phyloP scores from a whole-genome alignment of 2,888 invertebrate species.

The Epirrita christyi region DNA sequence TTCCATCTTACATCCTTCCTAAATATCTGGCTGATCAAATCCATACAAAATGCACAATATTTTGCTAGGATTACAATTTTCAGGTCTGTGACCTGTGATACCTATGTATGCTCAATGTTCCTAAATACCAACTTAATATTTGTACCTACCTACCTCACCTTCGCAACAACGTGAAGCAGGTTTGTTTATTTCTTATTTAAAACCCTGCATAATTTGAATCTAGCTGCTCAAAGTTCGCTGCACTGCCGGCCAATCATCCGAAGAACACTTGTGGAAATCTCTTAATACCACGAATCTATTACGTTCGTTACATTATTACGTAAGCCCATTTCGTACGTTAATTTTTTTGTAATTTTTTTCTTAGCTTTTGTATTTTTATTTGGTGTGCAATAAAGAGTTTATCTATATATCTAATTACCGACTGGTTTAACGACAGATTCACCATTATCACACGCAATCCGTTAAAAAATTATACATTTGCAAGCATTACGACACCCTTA shows the following conservation, averaged over 20 bases:
- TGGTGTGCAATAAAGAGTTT: too few relatives aligned
- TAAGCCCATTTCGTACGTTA: too few relatives aligned
- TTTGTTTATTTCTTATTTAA: conserved; percentile 28
- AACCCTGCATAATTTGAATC: conserved; percentile 36
- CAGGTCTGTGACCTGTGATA: neutral
- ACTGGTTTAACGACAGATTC: neutral
- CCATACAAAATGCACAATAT: neutral
- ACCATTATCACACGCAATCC: conserved; percentile 1
- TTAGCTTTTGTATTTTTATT: too few relatives aligned
- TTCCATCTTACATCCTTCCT: too few relatives aligned
- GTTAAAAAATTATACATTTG: neutral
- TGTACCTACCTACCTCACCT: conserved; percentile 25
- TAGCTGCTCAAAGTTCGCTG: conserved; percentile 35
- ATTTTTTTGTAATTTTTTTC: too few relatives aligned
- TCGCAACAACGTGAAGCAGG: conserved; percentile 26
- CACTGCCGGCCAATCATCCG: conserved; percentile 27
- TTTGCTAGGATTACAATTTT: neutral
- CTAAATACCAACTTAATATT: neutral
- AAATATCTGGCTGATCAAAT: neutral
- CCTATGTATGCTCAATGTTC: neutral
- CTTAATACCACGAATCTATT: neutral
- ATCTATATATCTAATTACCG: too few relatives aligned
- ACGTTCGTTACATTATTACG: too few relatives aligned
- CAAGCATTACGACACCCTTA: neutral
- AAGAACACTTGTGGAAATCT: conserved; percentile 7